A percentile compares a stretch with the other conserved stretches of the same genome.
phyloP scores from a whole-genome alignment of 2,113 vertebrate genomes.

The Bufo bufo region DNA sequence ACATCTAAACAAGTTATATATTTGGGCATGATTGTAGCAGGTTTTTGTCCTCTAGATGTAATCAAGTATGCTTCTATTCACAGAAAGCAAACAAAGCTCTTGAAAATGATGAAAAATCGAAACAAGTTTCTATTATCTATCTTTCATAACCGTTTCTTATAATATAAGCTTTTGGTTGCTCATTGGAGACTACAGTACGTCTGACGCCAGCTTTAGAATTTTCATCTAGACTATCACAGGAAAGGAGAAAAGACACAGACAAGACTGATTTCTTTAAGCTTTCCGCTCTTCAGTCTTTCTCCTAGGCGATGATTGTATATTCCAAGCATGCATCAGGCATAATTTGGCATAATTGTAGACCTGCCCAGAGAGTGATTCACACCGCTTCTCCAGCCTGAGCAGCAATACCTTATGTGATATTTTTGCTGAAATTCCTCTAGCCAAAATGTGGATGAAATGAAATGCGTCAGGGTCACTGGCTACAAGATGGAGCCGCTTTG shows the following conservation, averaged over 20 bases:
- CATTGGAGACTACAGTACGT: not conserved
- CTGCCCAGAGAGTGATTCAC: slow-evolving; percentile 19
- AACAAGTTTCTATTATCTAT: too few relatives aligned
- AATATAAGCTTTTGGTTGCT: not conserved
- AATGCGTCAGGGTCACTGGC: not conserved
- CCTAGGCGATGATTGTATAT: not conserved
- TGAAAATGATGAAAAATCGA: too few relatives aligned
- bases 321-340: slow-evolving; percentile 37
- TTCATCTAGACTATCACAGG: not conserved
- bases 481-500: not conserved
- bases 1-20: too few relatives aligned
- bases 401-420: not conserved
- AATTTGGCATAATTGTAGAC: slow-evolving; percentile 24
- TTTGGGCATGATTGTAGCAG: too few relatives aligned
- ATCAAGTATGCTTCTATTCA: too few relatives aligned
- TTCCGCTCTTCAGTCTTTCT: not conserved
- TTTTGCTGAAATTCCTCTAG: not conserved
- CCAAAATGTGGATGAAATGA: slow-evolving; percentile 8
- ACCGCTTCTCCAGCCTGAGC: not conserved
- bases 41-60: too few relatives aligned
- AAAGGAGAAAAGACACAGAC: not conserved
- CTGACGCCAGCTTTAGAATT: not conserved
- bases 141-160: not conserved
- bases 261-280: not conserved
- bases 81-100: too few relatives aligned